Evolutionary conservation across 2,888 invertebrate species (phyloP), one percentile per base, ranked within the genome.

Genomic region (Alloscopus bannaensis): DNA sequence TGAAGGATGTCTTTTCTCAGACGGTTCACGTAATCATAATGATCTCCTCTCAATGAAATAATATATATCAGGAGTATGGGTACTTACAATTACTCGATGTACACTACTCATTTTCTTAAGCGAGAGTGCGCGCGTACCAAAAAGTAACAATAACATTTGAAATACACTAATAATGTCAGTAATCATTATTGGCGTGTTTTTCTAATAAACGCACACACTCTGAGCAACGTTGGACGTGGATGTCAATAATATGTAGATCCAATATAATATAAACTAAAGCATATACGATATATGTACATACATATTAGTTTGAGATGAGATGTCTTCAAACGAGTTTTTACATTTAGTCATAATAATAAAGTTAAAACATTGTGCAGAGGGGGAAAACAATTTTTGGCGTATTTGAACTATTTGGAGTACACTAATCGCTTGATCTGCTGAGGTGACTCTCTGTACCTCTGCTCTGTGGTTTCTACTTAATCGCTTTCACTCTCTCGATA

Each of bases 1-100:
- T 59, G 73, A 64, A 64, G 47, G 65, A 73, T 68, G 68, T 68
- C 55, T 66, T 66, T 65, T 65, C 52, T 65, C 68, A 68, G 68
- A 68, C 8, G 22, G 68, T 40, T 68, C 68, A 40, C 68, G 40
- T 68, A 68, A 68, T 68, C 4, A 62, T 62, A 47, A 45, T 50
- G 50, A 65, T 65, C 47, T n/a, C n/a, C n/a, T n/a, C n/a, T 47
- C 68, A 55, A 31, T 68, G 52, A 55, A 68, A 68, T 66, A 66
- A 26, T 31, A 42, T 20, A 22, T 52, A 52, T 52, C n/a, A n/a
- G n/a, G n/a, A n/a, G n/a, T n/a, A n/a, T n/a, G n/a, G n/a, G n/a
- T n/a, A n/a, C n/a, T n/a, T n/a, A n/a, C n/a, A n/a, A n/a, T n/a
- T n/a, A n/a, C n/a, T n/a, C n/a, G n/a, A n/a, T n/a, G n/a, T n/a